Evolutionary conservation across 2,797 vertebrate genomes (phyloP), one percentile per base, ranked within the genome.

Genomic region (Malurus leucopterus): DNA sequence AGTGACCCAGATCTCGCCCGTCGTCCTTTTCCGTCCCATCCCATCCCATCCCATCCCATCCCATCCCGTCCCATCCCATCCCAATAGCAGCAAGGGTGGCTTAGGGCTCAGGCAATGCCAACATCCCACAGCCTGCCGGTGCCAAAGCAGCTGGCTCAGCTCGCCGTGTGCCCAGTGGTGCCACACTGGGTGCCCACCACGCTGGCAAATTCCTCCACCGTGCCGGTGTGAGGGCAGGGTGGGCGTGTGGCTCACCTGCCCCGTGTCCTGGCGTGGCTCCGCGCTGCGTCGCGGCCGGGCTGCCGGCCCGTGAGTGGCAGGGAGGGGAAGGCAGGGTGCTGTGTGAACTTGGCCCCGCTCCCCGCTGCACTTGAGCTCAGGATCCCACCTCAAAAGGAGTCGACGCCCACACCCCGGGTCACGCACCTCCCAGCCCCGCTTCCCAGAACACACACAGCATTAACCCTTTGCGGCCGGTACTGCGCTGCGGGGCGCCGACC

Each of bases 371-470:
- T 89, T 64, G 67, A 87, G 90, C 84, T 69, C 84, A 91, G 73
- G 84, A 94, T 94, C 94, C 94, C 94, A 95, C 93, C 93, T 95
- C 95, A 95, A 90, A 95, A 82, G 89, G 83, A 73, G 93, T 89
- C 43, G 77, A 96, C 94, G 94, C 95, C 95, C 95, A 96, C 94
- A 91, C 92, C 94, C 75, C 92, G 49, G 89, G 95, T 93, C 90
- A 94, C 55, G 92, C 87, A 86, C 93, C 93, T 93, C 94, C 93
- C 91, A 91, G 92, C 85, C 93, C 86, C 82, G 74, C 93, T 97
- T 95, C 94, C 95, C 93, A 87, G 91, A 96, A 85, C 85, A 89
- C 91, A 83, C 84, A 87, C 64, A 29, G 92, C 93, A 91, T 97
- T 97, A 96, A 97, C 96, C 90, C 96, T 97, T 96, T 84, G 81